These are phyloP conservation scores for Argya squamiceps DNA, from an alignment of 2,797 vertebrate species.

Conservation along the genomic window DNA sequence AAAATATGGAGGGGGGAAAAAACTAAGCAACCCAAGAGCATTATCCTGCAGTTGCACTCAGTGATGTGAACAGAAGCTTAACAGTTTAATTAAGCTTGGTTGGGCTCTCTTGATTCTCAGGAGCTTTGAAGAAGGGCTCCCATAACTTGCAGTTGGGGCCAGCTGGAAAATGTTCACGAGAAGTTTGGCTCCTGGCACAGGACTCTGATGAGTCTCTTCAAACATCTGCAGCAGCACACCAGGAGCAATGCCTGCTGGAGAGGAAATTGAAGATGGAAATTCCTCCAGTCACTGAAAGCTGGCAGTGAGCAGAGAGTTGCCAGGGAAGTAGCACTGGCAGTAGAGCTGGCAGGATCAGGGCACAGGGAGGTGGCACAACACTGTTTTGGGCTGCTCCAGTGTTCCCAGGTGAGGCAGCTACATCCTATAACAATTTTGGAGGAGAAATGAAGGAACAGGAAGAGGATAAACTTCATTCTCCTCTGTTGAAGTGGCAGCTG, in stretches of 20 bases:
- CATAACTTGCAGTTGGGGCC: neutral
- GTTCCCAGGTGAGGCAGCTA: neutral
- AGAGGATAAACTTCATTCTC: neutral
- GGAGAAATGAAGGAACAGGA: neutral
- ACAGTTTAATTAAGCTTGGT: conserved; percentile 49
- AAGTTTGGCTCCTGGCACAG: neutral
- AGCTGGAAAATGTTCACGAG: neutral
- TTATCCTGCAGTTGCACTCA: neutral
- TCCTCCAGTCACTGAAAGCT: neutral
- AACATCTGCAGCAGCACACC: neutral
- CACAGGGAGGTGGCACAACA: neutral
- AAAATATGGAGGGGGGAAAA: neutral
- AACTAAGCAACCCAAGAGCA: neutral
- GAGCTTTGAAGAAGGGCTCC: neutral
- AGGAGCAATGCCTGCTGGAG: neutral
- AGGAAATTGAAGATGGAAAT: neutral
- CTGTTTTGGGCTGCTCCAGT: neutral
- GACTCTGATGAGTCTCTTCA: neutral
- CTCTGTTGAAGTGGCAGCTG: neutral
- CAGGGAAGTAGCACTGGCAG: neutral
- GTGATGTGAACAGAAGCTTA: conserved; percentile 40
- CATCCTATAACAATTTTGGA: fast-evolving
- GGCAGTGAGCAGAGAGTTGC: neutral
- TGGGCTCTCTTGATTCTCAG: neutral
- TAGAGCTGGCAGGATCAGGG: neutral